Evolutionary conservation across 2,113 vertebrate species (phyloP), one percentile per base, ranked within the genome.

Genomic region (Jaculus jaculus): DNA sequence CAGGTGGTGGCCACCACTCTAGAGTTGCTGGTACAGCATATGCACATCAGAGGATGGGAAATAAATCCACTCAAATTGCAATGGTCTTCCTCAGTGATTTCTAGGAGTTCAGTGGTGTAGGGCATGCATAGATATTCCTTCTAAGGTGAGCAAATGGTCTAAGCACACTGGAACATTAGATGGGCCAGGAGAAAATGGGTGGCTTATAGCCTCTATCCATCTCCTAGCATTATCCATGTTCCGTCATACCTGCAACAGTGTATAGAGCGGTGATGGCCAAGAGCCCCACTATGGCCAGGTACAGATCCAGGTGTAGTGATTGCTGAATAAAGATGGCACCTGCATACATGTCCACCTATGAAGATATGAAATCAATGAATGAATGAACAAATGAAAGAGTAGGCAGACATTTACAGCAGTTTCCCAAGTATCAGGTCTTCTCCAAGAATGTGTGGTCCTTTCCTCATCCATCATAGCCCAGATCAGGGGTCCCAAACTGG

Each of bases 281-380:
- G 88, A 99, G 87, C 16, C 98, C 98, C 0, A 96, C 96, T 34
- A 99, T 98, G 0, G 99, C 99, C 16, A 99, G 85, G 92, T 99
- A 99, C 93, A 99, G 98, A 94, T 99, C 98, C 98, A 99, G 99
- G 54, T 98, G 98, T 30, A 99, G 78, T 26, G 99, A 99, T 68
- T 99, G 99, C 98, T 99, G 99, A 75, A 99, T 99, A 94, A 99
- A 99, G 87, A 99, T 96, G 0, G 99, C 99, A 0, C 99, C 99
- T 0, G 99, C 99, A 0, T 99, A 99, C 98, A 99, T 99, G 96
- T 99, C 99, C 17, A 99, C 99, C 99, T 99, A 92, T 0, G 26
- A 39, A 71, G 82, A 91, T 61, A 24, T 3, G 20, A 28, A 10
- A 37, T 8, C 8, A 0, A 7, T 81, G 5, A 18, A 12, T 15